Conservation (phyloP, 2,797 vertebrate species). For the Arnoldichthys spilopterus region DNA sequence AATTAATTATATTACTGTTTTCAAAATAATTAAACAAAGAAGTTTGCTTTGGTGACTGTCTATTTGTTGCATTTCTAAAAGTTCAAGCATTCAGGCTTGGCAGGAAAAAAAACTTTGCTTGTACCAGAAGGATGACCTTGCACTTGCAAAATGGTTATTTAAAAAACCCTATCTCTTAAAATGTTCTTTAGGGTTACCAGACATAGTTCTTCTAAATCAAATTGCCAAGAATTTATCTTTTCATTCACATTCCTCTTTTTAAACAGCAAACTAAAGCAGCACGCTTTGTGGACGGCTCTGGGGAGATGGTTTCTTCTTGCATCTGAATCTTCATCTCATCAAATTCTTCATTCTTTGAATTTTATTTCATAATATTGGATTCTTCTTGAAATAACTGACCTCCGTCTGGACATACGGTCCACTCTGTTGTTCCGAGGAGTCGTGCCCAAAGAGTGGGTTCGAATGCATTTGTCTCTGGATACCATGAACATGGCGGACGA, state of each 20-base stretch:
- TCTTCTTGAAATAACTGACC: not conserved
- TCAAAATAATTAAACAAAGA: not conserved
- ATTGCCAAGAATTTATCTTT: not conserved
- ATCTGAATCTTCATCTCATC: not conserved
- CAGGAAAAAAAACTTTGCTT: not conserved
- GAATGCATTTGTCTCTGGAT: slow-evolving; percentile 85
- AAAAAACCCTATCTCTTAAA: not conserved
- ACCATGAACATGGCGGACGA: slow-evolving; percentile 81
- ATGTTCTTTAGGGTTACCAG: not conserved
- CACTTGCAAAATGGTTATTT: not conserved
- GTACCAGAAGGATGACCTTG: not conserved
- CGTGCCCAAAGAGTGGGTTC: slow-evolving; percentile 55
- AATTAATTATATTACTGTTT: not conserved
- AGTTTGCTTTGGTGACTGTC: not conserved
- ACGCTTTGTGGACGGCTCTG: not conserved
- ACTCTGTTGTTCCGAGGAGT: slow-evolving; percentile 44
- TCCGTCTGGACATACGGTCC: slow-evolving; percentile 43
- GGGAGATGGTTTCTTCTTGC: not conserved
- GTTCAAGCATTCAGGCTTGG: not conserved
- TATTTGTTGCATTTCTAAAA: not conserved
- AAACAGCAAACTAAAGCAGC: not conserved
- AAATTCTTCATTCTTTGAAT: not conserved
- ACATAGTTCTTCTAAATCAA: too few species aligned
- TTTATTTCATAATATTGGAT: slow-evolving; percentile 4
- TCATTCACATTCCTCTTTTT: not conserved